These are phyloP conservation scores for Pseudomugil gertrudae DNA, from an alignment of 2,797 vertebrate species.

Conservation along the genomic window DNA sequence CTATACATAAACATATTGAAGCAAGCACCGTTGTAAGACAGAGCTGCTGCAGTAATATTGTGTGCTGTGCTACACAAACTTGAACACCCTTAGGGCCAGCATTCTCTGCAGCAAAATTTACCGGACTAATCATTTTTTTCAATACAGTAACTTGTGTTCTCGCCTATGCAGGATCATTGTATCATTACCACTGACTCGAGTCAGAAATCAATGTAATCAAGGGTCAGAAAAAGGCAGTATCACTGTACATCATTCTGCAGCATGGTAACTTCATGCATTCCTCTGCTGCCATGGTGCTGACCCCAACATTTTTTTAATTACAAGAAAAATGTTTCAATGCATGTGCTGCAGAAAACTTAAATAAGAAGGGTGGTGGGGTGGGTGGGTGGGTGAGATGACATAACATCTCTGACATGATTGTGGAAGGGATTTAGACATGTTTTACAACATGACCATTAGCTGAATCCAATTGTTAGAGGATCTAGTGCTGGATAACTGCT, in stretches of 20 bases:
- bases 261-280: constrained; percentile 21
- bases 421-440: constrained; percentile 60
- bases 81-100: constrained; percentile 40
- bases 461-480: constrained; percentile 62
- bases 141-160: constrained; percentile 25
- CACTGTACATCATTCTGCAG: constrained; percentile 10
- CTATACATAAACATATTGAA: constrained; percentile 20
- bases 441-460: constrained; percentile 56
- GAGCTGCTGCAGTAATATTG: constrained; percentile 55
- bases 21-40: constrained; percentile 22
- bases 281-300: constrained; percentile 30
- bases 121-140: constrained; percentile 52
- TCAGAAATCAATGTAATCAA: constrained; percentile 22
- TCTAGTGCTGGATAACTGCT: constrained; percentile 55
- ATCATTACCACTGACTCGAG: constrained; percentile 24
- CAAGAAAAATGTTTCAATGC: constrained; percentile 1
- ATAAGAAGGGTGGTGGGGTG: constrained; percentile 12
- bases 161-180: constrained; percentile 33
- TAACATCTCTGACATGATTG: constrained; percentile 51
- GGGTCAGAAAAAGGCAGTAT: constrained; percentile 6
- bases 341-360: background rate
- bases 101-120: constrained; percentile 62
- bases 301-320: constrained; percentile 5
- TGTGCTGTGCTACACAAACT: constrained; percentile 31
- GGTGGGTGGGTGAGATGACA: constrained; percentile 45